Evolutionary conservation across 2,797 vertebrate species (phyloP).

Genomic region (Gouania willdenowi): DNA sequence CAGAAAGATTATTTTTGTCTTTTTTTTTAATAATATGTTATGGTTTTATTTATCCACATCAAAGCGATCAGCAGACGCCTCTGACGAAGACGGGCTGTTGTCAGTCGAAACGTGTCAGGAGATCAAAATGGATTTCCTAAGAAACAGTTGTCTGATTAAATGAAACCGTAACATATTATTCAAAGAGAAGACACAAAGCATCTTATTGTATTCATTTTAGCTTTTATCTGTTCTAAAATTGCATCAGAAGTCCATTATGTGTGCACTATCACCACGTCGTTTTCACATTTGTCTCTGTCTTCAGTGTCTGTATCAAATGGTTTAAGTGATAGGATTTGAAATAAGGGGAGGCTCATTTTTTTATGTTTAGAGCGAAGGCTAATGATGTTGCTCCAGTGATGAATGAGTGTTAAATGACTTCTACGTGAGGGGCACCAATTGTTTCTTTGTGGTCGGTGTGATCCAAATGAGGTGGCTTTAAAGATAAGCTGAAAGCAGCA

Average conservation of each 20-base stretch:
- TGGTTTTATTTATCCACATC: too few relatives aligned
- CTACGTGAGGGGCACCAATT: slow-evolving; percentile 32
- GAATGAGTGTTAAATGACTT: slow-evolving; percentile 54
- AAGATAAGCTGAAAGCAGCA: slow-evolving; percentile 57
- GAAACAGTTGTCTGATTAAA: too few relatives aligned
- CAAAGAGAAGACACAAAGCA: too few relatives aligned
- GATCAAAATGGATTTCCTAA: too few relatives aligned
- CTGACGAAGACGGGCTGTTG: too few relatives aligned
- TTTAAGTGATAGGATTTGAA: slow-evolving; percentile 38
- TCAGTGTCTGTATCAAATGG: slow-evolving; percentile 13
- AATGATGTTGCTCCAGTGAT: slow-evolving; percentile 35
- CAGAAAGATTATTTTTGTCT: too few relatives aligned
- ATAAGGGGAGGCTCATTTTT: slow-evolving; percentile 30
- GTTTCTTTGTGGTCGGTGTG: slow-evolving; percentile 24
- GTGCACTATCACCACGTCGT: slow-evolving; percentile 27
- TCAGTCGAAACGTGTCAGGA: too few relatives aligned
- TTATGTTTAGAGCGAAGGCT: slow-evolving; percentile 31
- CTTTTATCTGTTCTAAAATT: slow-evolving; percentile 21
- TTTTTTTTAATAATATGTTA: too few relatives aligned
- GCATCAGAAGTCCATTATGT: not conserved
- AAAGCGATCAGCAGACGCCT: too few relatives aligned
- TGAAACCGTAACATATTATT: too few relatives aligned
- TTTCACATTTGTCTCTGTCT: slow-evolving; percentile 31
- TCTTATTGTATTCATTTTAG: too few relatives aligned
- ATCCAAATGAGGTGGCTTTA: slow-evolving; percentile 46